phyloP scores from a whole-genome alignment of 92 coral and sea anemone species.

The Meandrina meandrites region DNA sequence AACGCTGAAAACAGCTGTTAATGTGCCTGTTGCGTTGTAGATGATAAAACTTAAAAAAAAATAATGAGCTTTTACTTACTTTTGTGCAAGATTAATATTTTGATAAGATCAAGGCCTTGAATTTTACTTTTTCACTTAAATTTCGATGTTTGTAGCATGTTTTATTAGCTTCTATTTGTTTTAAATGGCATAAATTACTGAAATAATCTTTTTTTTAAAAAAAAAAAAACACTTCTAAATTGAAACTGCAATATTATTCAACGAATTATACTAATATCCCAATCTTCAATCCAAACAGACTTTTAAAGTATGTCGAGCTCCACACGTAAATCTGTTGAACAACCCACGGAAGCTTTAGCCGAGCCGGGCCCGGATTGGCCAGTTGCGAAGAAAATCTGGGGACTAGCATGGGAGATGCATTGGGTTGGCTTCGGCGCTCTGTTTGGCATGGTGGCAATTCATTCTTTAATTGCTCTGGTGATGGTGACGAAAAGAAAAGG shows the following conservation, averaged over 20 bases:
- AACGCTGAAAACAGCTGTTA: neutral
- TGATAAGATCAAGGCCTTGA: neutral
- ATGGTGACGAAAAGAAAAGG: conserved; percentile 54
- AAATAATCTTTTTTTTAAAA: neutral
- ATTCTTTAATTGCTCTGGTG: conserved; percentile 58
- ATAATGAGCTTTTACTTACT: neutral
- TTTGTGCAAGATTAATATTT: neutral
- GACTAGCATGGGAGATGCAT: conserved; percentile 73
- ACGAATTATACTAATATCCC: neutral
- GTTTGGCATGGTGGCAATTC: conserved; percentile 69
- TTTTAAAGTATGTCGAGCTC: neutral
- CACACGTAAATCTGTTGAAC: neutral
- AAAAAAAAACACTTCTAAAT: neutral
- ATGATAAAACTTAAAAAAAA: neutral
- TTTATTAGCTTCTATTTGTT: neutral
- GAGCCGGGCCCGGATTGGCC: conserved; percentile 87
- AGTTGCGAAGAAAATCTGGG: conserved; percentile 65
- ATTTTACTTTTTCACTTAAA: neutral
- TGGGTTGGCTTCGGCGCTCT: conserved; percentile 68
- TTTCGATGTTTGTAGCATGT: neutral
- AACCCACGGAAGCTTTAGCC: conserved; percentile 34
- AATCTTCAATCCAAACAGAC: neutral
- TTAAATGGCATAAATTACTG: neutral
- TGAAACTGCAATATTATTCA: neutral
- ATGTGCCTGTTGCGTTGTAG: neutral